Evolutionary conservation across 2,113 vertebrate species (phyloP).

Genomic region (Strix uralensis): DNA sequence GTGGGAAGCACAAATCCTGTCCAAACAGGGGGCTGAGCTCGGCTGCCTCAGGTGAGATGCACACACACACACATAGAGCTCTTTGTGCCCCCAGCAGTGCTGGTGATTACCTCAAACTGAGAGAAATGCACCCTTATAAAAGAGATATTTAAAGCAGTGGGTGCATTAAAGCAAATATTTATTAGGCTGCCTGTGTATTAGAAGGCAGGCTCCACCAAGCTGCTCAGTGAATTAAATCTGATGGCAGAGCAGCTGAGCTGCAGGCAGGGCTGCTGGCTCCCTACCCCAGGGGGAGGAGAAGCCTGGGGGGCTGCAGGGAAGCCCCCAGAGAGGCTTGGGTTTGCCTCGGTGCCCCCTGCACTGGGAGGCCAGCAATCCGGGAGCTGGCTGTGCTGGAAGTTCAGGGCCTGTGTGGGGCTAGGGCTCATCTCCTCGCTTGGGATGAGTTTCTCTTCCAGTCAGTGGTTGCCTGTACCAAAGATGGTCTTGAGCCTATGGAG

Average conservation of each 20-base stretch:
- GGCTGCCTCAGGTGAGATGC: background rate
- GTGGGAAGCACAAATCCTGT: background rate
- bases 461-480: background rate
- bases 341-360: accelerated
- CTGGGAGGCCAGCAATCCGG: background rate
- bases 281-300: background rate
- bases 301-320: background rate
- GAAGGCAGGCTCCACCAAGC: background rate
- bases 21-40: background rate
- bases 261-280: background rate
- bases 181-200: background rate
- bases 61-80: background rate
- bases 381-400: background rate
- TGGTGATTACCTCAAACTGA: background rate
- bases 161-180: constrained; percentile 21
- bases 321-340: background rate
- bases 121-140: background rate
- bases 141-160: background rate
- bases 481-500: background rate
- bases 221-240: background rate
- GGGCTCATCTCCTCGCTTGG: background rate
- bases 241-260: background rate
- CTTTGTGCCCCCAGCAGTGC: background rate
- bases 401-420: background rate
- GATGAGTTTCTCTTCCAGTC: background rate